Base-by-base conservation (phyloP, 2,797 vertebrate species). In the Platyrinchus mystaceus region DNA sequence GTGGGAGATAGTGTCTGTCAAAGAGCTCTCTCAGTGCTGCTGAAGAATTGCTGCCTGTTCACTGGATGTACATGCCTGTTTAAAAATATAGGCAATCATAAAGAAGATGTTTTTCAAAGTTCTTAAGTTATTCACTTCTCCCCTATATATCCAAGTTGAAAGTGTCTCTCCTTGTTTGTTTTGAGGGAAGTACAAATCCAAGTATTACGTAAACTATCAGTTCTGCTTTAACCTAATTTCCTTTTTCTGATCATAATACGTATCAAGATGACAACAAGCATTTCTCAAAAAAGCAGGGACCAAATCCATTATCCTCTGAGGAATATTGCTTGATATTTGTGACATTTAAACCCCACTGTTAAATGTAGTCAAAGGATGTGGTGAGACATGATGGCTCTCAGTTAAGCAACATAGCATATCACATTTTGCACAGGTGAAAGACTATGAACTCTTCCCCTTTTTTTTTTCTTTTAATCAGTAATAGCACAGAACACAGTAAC, bases 61-160 rank as follows among this genome's bases (percentile, higher is more conserved):
- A n/a, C 8, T 73, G 30, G 14, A 87, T 87, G 28, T 5, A 53
- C 6, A 24, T 49, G 11, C 22, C 27, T 55, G 6, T 68, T 34
- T 90, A 49, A 91, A 91, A 90, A 79, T 47, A n/a, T 4, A 37
- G 15, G 2, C 7, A 1, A 21, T 52, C 27, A 56, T 66, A 66
- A 73, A 89, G 7, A 14, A 81, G 12, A 73, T 37, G 30, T 2
- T 69, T 89, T 87, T 70, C 39, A 62, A 71, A 64, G n/a, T 75
- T 91, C 53, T 64, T 27, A 63, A 52, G 36, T 7, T 76, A 34
- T 76, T 73, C 14, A 46, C 2, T 41, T 86, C 70, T 21, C 34
- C 24, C 27, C 47, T 95, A 49, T 89, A 18, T 88, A 47, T 46
- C 47, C 71, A 83, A 89, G 49, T 30, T 84, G 66, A 97, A 95